Evolutionary conservation across 2,888 invertebrate genomes (phyloP).

Genomic region (Pseudoips prasinana): DNA sequence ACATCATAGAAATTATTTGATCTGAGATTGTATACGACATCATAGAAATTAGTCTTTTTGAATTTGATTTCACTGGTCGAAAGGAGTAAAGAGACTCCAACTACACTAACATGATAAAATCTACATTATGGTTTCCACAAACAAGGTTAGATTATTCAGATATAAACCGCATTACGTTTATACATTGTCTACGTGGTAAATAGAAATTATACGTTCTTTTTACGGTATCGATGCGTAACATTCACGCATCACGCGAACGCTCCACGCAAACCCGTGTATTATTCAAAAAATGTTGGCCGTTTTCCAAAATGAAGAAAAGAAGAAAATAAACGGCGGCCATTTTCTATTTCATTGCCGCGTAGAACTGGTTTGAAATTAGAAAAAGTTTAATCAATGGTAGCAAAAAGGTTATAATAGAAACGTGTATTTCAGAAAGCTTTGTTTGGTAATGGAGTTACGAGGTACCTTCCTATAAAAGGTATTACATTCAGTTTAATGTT

Average conservation of each 20-base stretch:
- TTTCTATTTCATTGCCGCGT: conserved; percentile 3
- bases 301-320: conserved; percentile 16
- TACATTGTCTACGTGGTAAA: conserved; percentile 24
- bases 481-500: no score
- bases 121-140: conserved; percentile 10
- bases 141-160: conserved; percentile 21
- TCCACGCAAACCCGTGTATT: conserved; percentile 22
- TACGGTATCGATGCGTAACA: conserved; percentile 30
- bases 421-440: no score
- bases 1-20: no score
- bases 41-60: no score
- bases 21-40: no score
- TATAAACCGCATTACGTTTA: conserved; percentile 24
- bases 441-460: no score
- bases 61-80: no score
- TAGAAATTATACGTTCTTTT: conserved; percentile 23
- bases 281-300: conserved; percentile 22
- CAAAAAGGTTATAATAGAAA: no score
- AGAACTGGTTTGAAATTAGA: conserved; percentile 8
- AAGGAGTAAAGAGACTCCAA: no score
- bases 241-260: conserved; percentile 26
- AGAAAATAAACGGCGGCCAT: background rate
- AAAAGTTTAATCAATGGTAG: no score
- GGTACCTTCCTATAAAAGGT: no score
- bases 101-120: no score